Evolutionary conservation across 2,888 invertebrate species (phyloP), one percentile per base, ranked within the genome.

Genomic region (Ellobium chinense): DNA sequence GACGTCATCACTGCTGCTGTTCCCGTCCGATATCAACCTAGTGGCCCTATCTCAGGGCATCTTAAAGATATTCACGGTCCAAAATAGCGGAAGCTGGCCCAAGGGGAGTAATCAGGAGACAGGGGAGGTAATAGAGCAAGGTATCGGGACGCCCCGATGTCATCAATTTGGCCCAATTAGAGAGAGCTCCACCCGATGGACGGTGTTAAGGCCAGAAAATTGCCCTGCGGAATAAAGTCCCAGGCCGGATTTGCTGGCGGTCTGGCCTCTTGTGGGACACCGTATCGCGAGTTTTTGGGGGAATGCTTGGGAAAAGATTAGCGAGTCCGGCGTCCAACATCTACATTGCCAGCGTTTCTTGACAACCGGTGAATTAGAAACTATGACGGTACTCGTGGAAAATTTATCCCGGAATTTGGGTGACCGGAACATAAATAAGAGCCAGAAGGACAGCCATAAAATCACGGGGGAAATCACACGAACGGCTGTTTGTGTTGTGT

Each of bases 141-240:
- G 72, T 79, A 79, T 79, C 78, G 73, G n/a, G 78, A 79, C 72
- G 72, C 78, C 69, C 73, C 70, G 72, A 79, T 79, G 78, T 73
- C 78, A 72, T 79, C 78, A 72, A 72, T 79, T 79, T 79, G 78
- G 65, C 56, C 78, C 78, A 79, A 79, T 79, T 79, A 79, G 60
- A 66, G 58, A 72, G 72, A 72, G 63, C 78, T 60, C 73, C 69
- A 63, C 65, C 78, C 72, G 78, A 65, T 37, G 65, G 72, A 39
- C 78, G 72, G 69, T 65, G 72, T 72, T 73, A 79, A 46, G 72
- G 54, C 65, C 29, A 63, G 72, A 79, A 79, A 79, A 79, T 79
- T 79, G 72, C 65, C 78, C 72, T 56, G 73, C 31, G 78, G 63
- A 72, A 79, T 65, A 65, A 72, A 73, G 78, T 79, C 72, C 65